Evolutionary conservation across 2,797 vertebrate species (phyloP), one percentile per base, ranked within the genome.

Genomic region (Forpus xanthops): DNA sequence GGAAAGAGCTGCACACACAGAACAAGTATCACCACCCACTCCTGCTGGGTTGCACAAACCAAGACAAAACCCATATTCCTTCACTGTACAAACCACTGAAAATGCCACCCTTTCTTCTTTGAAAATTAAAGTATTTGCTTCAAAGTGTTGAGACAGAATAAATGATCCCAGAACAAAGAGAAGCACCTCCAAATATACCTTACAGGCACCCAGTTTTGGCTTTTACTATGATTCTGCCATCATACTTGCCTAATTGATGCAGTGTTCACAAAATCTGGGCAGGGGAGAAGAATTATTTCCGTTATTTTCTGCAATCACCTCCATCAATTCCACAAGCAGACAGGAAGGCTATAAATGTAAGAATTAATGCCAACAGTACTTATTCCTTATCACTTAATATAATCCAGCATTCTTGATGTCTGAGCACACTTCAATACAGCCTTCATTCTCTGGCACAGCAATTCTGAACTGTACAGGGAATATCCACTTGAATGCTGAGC

Each of bases 111-210:
- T 79, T 49, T 70, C 65, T n/a, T 56, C 62, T 70, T 23, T 75
- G 39, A 81, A 77, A 90, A 89, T n/a, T 5, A 79, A 70, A 90
- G 8, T 49, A 68, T 8, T 81, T 67, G 70, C 72, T 89, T 91
- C 49, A 8, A 75, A 88, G n/a, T 18, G 11, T 10, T 86, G 44
- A 81, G 55, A 74, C 25, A 37, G 27, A 62, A 74, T 25, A 70
- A 73, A 73, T 41, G 31, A 73, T 11, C 37, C 19, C 72, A 82
- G 55, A 92, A 87, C 21, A 92, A 79, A 87, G 42, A 58, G 9
- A 87, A 76, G 82, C 44, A 78, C 56, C 55, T 76, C 64, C 41
- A 42, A 78, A 28, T 21, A 4, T 21, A 68, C 65, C 15, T 86
- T 70, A 44, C 9, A 85, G 35, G 47, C 39, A 80, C 17, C 35